These are phyloP conservation scores for Rhamnusium bicolor DNA, from an alignment of 2,888 invertebrate species.

Conservation along the genomic window DNA sequence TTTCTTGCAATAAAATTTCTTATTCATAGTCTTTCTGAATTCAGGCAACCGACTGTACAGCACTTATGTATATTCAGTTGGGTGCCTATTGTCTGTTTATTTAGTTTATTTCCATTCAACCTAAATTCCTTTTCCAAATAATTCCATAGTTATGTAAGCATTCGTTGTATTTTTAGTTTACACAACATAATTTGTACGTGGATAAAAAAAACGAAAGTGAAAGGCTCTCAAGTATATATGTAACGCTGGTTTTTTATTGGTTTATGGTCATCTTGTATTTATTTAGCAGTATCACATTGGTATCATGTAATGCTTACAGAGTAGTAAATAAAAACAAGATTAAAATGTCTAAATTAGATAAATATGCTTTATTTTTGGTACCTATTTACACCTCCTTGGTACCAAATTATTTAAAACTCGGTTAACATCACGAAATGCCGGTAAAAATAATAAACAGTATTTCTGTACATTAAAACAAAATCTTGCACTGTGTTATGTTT, in stretches of 20 bases:
- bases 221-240: too few relatives aligned
- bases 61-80: not conserved
- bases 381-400: not conserved
- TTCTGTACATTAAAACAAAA: too few relatives aligned
- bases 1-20: conserved; percentile 26
- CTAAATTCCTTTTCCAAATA: not conserved
- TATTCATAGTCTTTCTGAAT: not conserved
- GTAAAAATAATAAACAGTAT: too few relatives aligned
- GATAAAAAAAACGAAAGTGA: not conserved
- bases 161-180: not conserved
- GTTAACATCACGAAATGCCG: not conserved
- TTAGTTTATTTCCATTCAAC: not conserved
- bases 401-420: not conserved
- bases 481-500: too few relatives aligned
- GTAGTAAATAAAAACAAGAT: not conserved
- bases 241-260: too few relatives aligned
- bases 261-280: not conserved
- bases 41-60: not conserved
- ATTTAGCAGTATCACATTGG: not conserved
- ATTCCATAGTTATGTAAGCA: not conserved
- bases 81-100: not conserved
- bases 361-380: not conserved
- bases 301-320: too few relatives aligned
- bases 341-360: not conserved
- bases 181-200: not conserved